Conservation (phyloP, 2,888 invertebrate species). For the Drosophila incognita region DNA sequence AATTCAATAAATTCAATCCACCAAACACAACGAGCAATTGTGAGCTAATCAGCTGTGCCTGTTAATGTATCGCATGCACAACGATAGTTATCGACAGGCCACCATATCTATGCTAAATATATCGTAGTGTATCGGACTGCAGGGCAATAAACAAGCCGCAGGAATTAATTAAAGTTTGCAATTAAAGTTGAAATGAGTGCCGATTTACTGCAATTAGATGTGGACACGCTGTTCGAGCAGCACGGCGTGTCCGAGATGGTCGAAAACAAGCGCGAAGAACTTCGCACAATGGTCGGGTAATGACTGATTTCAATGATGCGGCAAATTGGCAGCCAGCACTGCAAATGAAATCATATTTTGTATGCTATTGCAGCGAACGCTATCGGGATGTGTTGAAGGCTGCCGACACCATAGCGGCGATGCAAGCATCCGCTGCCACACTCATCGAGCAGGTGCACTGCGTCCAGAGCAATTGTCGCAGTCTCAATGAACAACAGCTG, state of each 20-base stretch:
- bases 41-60: background rate
- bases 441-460: conserved; percentile 88
- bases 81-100: conserved; percentile 25
- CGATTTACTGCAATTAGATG: conserved; percentile 86
- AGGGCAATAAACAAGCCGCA: conserved; percentile 6
- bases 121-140: conserved; percentile 2
- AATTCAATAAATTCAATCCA: background rate
- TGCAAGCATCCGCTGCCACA: conserved; percentile 89
- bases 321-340: conserved; percentile 13
- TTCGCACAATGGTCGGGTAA: conserved; percentile 97
- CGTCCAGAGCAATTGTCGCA: conserved; percentile 88
- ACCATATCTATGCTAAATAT: conserved; percentile 7
- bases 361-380: conserved; percentile 88
- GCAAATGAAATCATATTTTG: background rate
- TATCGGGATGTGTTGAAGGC: conserved; percentile 98
- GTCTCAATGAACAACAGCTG: conserved; percentile 89
- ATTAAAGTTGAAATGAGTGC: conserved; percentile 82
- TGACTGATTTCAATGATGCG: conserved; percentile 78
- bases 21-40: background rate
- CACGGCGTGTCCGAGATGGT: conserved; percentile 93
- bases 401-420: conserved; percentile 96
- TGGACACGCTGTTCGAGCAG: conserved; percentile 91
- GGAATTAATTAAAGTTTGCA: conserved; percentile 1
- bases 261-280: conserved; percentile 95
- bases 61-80: background rate